phyloP scores from a whole-genome alignment of 2,797 vertebrate species.

The Spheniscus humboldti region DNA sequence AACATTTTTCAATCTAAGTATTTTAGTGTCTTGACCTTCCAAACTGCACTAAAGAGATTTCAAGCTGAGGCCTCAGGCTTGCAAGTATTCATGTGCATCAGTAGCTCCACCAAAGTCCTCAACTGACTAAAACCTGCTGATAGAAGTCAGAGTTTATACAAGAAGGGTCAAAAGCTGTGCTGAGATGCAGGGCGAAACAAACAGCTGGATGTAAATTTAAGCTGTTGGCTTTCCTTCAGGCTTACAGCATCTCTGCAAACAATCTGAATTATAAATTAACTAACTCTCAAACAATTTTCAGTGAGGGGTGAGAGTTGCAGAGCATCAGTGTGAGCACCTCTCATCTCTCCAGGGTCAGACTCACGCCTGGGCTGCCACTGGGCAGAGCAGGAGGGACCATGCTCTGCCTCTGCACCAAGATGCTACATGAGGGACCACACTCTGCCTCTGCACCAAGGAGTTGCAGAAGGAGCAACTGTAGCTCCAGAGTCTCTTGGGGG shows the following conservation, averaged over 20 bases:
- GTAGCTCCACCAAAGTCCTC: not conserved
- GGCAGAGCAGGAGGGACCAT: not conserved
- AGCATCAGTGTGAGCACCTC: not conserved
- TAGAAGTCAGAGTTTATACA: not conserved
- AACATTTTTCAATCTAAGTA: not conserved
- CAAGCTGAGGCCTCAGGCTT: not conserved
- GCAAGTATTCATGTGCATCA: fast-evolving
- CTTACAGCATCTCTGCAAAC: not conserved
- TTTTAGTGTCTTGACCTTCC: not conserved
- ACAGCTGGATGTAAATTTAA: not conserved
- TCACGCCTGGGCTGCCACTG: not conserved
- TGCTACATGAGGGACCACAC: not conserved
- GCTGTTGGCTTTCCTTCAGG: not conserved
- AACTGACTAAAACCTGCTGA: not conserved
- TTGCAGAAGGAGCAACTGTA: not conserved
- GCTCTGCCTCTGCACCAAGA: not conserved
- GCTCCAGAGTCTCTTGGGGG: not conserved
- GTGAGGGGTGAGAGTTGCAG: not conserved
- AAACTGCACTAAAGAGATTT: not conserved
- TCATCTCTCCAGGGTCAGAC: not conserved
- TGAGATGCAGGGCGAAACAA: not conserved
- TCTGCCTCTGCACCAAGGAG: not conserved
- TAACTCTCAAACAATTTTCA: not conserved
- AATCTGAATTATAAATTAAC: not conserved
- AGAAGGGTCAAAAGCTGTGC: not conserved